These are phyloP conservation scores for Parus major DNA, from an alignment of 2,113 vertebrate species.

Conservation along the genomic window DNA sequence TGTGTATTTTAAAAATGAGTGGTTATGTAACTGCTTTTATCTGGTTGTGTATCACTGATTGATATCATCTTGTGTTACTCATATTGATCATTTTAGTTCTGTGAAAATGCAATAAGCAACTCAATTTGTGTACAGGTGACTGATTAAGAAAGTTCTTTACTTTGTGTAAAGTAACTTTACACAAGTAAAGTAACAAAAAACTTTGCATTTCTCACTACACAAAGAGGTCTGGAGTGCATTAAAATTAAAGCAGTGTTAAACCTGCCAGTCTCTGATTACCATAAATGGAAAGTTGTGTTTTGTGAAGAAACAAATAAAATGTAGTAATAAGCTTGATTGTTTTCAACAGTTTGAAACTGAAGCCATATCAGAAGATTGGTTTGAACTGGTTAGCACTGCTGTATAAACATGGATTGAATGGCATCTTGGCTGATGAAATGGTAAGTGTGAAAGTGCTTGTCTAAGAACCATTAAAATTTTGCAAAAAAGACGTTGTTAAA, in stretches of 20 bases:
- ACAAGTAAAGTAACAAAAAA: too few species aligned
- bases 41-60: neutral
- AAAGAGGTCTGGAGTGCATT: neutral
- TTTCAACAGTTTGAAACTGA: slow-evolving; percentile 83
- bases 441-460: slow-evolving; percentile 71
- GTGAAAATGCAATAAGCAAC: neutral
- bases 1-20: neutral
- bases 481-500: neutral
- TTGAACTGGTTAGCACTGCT: slow-evolving; percentile 94
- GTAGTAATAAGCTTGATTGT: neutral
- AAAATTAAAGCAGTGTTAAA: neutral
- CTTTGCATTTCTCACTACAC: neutral
- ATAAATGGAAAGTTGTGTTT: neutral
- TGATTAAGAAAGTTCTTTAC: neutral
- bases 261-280: neutral
- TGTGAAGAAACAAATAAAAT: neutral
- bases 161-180: too few species aligned
- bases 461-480: neutral
- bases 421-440: slow-evolving; percentile 98
- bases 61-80: neutral
- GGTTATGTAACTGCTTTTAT: neutral
- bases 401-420: slow-evolving; percentile 90
- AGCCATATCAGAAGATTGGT: slow-evolving; percentile 94
- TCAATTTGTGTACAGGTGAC: neutral
- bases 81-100: neutral